phyloP scores from a whole-genome alignment of 1,140 invertebrate genomes.

The Plectrocnemia conspersa region DNA sequence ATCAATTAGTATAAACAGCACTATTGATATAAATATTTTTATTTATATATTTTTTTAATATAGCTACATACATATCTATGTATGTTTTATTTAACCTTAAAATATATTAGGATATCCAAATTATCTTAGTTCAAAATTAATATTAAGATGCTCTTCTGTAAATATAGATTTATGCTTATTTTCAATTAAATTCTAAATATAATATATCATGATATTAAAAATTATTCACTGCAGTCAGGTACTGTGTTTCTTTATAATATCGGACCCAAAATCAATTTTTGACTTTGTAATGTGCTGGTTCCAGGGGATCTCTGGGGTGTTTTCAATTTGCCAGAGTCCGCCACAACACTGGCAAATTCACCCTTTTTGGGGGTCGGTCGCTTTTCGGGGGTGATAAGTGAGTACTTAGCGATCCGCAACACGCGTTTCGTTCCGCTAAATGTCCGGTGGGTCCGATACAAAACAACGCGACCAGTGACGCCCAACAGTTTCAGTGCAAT shows the following conservation, averaged over 20 bases:
- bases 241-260: too few relatives aligned
- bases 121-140: neutral
- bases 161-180: neutral
- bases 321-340: slow-evolving; percentile 6
- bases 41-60: slow-evolving; percentile 7
- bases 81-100: slow-evolving; percentile 2
- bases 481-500: slow-evolving; percentile 6
- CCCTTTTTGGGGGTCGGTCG: slow-evolving; percentile 3
- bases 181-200: neutral
- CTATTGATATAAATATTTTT: slow-evolving; percentile 2
- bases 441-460: slow-evolving; percentile 14
- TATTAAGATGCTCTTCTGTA: neutral
- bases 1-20: slow-evolving; percentile 31
- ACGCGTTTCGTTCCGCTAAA: slow-evolving; percentile 18
- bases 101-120: neutral
- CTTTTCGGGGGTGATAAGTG: slow-evolving; percentile 22
- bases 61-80: neutral
- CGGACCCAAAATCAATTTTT: too few relatives aligned
- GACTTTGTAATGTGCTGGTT: too few relatives aligned
- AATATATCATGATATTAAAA: too few relatives aligned
- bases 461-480: neutral
- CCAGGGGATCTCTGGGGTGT: neutral
- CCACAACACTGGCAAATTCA: slow-evolving; percentile 11
- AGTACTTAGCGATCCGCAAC: slow-evolving; percentile 26
- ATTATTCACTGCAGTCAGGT: too few relatives aligned